Conservation (phyloP, 2,888 invertebrate genomes). For the Synanthedon formicaeformis region DNA sequence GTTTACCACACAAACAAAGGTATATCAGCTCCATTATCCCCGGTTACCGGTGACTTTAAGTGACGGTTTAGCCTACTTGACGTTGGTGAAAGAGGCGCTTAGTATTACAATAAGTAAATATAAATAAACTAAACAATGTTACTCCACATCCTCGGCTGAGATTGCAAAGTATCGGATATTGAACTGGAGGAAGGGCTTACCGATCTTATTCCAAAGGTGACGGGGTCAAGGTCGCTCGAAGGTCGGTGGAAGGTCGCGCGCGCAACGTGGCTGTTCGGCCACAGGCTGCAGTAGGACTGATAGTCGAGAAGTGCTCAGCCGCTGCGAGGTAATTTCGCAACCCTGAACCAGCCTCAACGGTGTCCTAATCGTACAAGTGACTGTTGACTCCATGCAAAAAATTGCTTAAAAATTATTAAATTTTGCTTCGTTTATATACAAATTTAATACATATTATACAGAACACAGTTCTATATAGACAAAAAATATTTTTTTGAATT, state of each 20-base stretch:
- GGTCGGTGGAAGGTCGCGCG: constrained; percentile 41
- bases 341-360: constrained; percentile 23
- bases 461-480: no score
- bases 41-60: no score
- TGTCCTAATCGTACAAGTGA: constrained; percentile 51
- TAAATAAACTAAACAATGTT: background rate
- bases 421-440: no score
- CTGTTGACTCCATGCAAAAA: constrained; percentile 22
- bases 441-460: no score
- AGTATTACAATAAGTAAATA: background rate
- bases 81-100: no score
- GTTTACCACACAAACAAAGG: no score
- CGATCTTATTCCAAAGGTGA: constrained; percentile 1
- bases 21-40: no score
- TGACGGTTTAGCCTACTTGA: no score
- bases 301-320: constrained; percentile 24
- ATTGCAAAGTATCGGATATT: no score
- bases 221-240: constrained; percentile 52
- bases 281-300: constrained; percentile 48
- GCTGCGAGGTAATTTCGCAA: constrained; percentile 42
- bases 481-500: no score
- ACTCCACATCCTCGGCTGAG: no score
- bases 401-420: background rate
- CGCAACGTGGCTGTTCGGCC: constrained; percentile 39
- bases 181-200: background rate